Evolutionary conservation across 2,797 vertebrate species (phyloP).

Genomic region (Siniperca obscura): DNA sequence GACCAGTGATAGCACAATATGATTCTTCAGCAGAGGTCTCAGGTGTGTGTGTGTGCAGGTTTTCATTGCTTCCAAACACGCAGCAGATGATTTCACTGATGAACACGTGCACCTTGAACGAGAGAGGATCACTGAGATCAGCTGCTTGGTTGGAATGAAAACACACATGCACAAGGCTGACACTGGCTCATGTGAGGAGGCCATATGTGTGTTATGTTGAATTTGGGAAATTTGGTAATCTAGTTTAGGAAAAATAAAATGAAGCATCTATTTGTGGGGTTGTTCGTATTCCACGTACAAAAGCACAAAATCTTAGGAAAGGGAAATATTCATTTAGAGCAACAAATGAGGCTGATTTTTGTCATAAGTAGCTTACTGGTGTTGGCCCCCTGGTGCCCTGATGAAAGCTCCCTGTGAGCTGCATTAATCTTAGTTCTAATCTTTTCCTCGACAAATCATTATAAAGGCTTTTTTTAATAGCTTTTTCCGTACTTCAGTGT

Average conservation of each 20-base stretch:
- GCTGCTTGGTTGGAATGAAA: slow-evolving; percentile 37
- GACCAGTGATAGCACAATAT: slow-evolving; percentile 42
- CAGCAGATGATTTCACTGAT: slow-evolving; percentile 41
- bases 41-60: slow-evolving; percentile 32
- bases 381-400: slow-evolving; percentile 20
- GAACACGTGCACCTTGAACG: slow-evolving; percentile 13
- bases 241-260: slow-evolving; percentile 1
- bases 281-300: slow-evolving; percentile 28
- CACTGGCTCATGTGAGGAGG: slow-evolving; percentile 1
- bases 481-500: slow-evolving; percentile 62
- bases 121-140: slow-evolving; percentile 38
- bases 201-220: slow-evolving; percentile 19
- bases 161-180: slow-evolving; percentile 14
- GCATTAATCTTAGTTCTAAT: slow-evolving; percentile 23
- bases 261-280: not conserved
- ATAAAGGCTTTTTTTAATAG: not conserved
- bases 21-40: slow-evolving; percentile 49
- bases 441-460: slow-evolving; percentile 50
- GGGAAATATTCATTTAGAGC: slow-evolving; percentile 16
- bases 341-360: slow-evolving; percentile 34
- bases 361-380: slow-evolving; percentile 48
- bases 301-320: slow-evolving; percentile 57
- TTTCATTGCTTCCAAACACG: slow-evolving; percentile 18
- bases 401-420: slow-evolving; percentile 36
- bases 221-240: slow-evolving; percentile 22